Base-by-base conservation (phyloP, 92 coral and sea anemone species). In the Isaurus tuberculatus region DNA sequence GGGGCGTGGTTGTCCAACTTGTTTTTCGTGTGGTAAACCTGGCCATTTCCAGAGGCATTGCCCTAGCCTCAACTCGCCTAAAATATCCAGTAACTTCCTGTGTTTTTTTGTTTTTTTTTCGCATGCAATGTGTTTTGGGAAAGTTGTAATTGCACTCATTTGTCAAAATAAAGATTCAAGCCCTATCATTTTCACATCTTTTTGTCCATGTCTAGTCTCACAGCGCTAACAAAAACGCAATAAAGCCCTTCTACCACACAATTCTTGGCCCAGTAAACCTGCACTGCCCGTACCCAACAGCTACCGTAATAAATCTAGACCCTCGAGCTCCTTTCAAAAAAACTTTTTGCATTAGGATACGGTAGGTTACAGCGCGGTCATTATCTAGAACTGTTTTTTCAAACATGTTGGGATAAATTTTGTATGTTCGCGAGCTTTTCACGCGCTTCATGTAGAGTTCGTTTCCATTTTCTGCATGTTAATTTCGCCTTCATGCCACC, bases 21-120 rank as follows among this genome's bases (percentile, higher is more conserved):
- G 29, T 58, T 58, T 20, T 58, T 3, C 65, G 65, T 58, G 60
- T 14, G 17, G 60, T 19, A 51, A 1, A 51, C 9, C 60, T 51
- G 60, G 60, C 14, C 60, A 51, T 51, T 51, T 51, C 5, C 60
- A 51, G 60, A 51, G 60, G 22, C 60, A 51, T 51, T 51, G 60
- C 60, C 28, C 29, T 20, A 8, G 65, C 20, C 65, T 58, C 6
- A 20, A n/a, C 28, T 5, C 13, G 27, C 65, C 13, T 58, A 20
- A 58, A 58, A 11, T n/a, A 58, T 58, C 27, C 28, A 58, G 11
- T 4, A 20, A 58, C 65, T 48, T 8, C 46, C 46, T 13, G 9
- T 42, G 6, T 0, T 42, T 8, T 8, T 13, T 42, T 42, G 13
- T 8, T 42, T 42, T 42, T 42, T 0, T 22, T 53, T n/a, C n/a